Percentiles rank a stretch among this genome's conserved stretches.
These are phyloP conservation scores for Dascyllus trimaculatus DNA, from an alignment of 2,113 vertebrate species.

Conservation along the genomic window DNA sequence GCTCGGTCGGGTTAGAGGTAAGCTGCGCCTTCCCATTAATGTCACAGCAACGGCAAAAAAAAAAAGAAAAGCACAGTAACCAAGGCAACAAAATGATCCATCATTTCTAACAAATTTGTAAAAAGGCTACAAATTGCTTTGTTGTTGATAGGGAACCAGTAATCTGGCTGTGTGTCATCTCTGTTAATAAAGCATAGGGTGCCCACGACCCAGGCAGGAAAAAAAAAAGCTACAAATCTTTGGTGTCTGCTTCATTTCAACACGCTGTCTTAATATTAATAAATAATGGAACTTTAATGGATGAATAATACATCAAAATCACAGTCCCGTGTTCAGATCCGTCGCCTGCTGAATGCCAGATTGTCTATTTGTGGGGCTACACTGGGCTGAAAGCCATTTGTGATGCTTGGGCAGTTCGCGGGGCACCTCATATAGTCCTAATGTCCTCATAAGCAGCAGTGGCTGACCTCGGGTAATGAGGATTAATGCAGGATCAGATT, in stretches of 20 bases:
- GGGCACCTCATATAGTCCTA: slow-evolving; percentile 41
- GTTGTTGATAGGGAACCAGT: slow-evolving; percentile 28
- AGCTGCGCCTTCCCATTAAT: slow-evolving; percentile 55
- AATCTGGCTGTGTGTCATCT: slow-evolving; percentile 28
- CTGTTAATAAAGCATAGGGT: slow-evolving; percentile 9
- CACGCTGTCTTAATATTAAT: slow-evolving; percentile 4
- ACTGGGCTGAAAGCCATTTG: slow-evolving; percentile 51
- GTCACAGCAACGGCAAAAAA: slow-evolving; percentile 61
- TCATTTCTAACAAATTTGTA: slow-evolving; percentile 24
- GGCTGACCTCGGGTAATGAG: slow-evolving; percentile 70
- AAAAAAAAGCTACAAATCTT: slow-evolving; percentile 41
- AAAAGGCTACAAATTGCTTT: slow-evolving; percentile 51
- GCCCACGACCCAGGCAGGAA: not conserved
- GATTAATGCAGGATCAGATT: slow-evolving; percentile 75
- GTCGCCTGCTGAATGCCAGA: slow-evolving; percentile 44
- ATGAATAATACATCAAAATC: slow-evolving; percentile 52
- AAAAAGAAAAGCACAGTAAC: slow-evolving; percentile 19
- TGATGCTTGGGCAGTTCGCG: slow-evolving; percentile 33
- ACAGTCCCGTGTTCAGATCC: not conserved
- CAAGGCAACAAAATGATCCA: slow-evolving; percentile 35
- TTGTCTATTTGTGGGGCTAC: slow-evolving; percentile 56
- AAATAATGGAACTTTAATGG: slow-evolving; percentile 37
- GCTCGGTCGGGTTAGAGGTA: slow-evolving; percentile 5
- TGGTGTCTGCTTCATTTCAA: slow-evolving; percentile 50
- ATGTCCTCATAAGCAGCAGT: slow-evolving; percentile 57